A percentile compares a stretch with the other conserved stretches of the same genome.
Conservation (phyloP, 2,888 invertebrate species). For the Norana najaformis region DNA sequence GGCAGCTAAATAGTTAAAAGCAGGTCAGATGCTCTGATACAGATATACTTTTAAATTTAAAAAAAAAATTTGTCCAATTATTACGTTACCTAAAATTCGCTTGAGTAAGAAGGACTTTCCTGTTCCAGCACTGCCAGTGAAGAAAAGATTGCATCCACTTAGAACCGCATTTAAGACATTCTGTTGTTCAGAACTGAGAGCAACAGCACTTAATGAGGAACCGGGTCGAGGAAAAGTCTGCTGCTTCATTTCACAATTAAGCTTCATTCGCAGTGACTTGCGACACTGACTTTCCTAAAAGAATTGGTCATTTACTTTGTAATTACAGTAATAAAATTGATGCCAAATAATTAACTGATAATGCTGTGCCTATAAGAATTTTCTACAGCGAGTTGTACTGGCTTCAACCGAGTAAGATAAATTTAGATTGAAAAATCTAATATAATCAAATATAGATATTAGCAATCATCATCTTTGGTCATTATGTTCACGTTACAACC, state of each 20-base stretch:
- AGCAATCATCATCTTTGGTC: no score
- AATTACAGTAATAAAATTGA: neutral
- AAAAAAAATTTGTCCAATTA: neutral
- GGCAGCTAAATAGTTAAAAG: neutral
- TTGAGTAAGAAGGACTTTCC: constrained; percentile 87
- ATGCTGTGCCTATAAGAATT: no score
- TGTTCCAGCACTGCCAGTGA: constrained; percentile 91
- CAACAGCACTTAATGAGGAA: constrained; percentile 38
- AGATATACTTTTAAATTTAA: neutral
- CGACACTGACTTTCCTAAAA: neutral
- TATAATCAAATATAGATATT: no score
- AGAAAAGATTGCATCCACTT: constrained; percentile 74
- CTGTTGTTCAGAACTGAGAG: constrained; percentile 65
- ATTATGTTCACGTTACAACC: no score
- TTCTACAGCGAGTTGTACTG: no score
- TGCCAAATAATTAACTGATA: no score
- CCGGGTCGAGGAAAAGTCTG: neutral
- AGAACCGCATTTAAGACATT: constrained; percentile 77
- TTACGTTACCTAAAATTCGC: constrained; percentile 73
- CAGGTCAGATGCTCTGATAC: neutral
- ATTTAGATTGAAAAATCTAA: no score
- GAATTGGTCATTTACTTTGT: neutral
- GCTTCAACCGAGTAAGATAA: no score
- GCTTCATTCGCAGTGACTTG: neutral
- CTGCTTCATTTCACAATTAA: neutral